Evolutionary conservation across 2,113 vertebrate species (phyloP).

Genomic region (Podiceps cristatus): DNA sequence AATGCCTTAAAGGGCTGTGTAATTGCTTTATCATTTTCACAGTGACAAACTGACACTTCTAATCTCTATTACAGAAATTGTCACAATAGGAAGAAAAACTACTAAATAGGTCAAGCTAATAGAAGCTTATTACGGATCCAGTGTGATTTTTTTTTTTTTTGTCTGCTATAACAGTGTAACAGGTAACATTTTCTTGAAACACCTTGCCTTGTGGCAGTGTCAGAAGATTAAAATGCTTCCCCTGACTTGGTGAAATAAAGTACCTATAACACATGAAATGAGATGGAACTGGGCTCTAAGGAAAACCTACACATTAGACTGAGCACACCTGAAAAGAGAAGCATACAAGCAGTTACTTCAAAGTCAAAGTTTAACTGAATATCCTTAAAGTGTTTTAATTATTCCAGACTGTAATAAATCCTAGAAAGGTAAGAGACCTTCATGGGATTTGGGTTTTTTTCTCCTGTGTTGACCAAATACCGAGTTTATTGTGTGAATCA

Average conservation of each 20-base stretch:
- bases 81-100: not conserved
- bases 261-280: not conserved
- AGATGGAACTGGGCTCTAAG: not conserved
- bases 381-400: not conserved
- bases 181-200: not conserved
- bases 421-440: not conserved
- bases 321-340: not conserved
- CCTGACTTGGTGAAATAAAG: not conserved
- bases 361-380: not conserved
- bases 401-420: not conserved
- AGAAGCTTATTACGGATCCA: not conserved
- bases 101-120: conserved; percentile 41
- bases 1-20: not conserved
- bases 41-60: not conserved
- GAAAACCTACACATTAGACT: not conserved
- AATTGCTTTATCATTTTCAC: conserved; percentile 29
- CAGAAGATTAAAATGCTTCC: not conserved
- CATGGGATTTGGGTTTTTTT: not conserved
- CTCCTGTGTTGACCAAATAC: not conserved
- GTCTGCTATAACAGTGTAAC: not conserved
- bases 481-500: not conserved
- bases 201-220: not conserved
- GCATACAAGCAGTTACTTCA: not conserved
- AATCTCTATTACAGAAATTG: not conserved
- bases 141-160: not conserved